Conservation (phyloP, 2,888 invertebrate species). For the Dryadula phaetusa region DNA sequence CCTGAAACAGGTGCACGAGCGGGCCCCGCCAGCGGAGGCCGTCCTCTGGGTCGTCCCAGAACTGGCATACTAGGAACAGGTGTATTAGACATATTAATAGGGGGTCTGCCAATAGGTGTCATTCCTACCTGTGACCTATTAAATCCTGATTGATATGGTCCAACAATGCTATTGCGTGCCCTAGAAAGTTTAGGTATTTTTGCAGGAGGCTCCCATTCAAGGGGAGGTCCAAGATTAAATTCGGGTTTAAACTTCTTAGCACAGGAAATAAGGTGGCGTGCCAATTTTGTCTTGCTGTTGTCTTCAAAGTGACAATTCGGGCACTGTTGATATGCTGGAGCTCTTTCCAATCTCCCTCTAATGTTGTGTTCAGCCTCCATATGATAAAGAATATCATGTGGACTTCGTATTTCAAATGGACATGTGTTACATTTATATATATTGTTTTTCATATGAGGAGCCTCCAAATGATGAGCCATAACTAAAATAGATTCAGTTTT, state of each 20-base stretch:
- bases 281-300: slow-evolving; percentile 95
- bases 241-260: slow-evolving; percentile 96
- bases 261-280: slow-evolving; percentile 94
- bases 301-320: slow-evolving; percentile 98
- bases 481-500: slow-evolving; percentile 94
- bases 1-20: slow-evolving; percentile 72
- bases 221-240: slow-evolving; percentile 93
- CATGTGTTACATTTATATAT: slow-evolving; percentile 95
- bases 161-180: slow-evolving; percentile 73
- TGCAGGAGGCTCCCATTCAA: slow-evolving; percentile 97
- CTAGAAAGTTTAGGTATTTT: slow-evolving; percentile 91
- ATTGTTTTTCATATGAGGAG: slow-evolving; percentile 95
- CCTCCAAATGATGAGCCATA: slow-evolving; percentile 95
- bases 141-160: slow-evolving; percentile 77
- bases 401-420: slow-evolving; percentile 92
- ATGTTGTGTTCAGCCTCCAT: slow-evolving; percentile 97
- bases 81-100: slow-evolving; percentile 60
- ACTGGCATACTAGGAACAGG: slow-evolving; percentile 64
- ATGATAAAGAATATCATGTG: slow-evolving; percentile 95
- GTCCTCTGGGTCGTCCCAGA: slow-evolving; percentile 76
- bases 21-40: slow-evolving; percentile 68
- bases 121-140: slow-evolving; percentile 79
- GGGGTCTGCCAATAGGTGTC: slow-evolving; percentile 71
- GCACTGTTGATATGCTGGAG: slow-evolving; percentile 96
- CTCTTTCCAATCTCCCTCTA: slow-evolving; percentile 93